Conservation (phyloP, 2,113 vertebrate genomes). For the Dasyurus viverrinus region DNA sequence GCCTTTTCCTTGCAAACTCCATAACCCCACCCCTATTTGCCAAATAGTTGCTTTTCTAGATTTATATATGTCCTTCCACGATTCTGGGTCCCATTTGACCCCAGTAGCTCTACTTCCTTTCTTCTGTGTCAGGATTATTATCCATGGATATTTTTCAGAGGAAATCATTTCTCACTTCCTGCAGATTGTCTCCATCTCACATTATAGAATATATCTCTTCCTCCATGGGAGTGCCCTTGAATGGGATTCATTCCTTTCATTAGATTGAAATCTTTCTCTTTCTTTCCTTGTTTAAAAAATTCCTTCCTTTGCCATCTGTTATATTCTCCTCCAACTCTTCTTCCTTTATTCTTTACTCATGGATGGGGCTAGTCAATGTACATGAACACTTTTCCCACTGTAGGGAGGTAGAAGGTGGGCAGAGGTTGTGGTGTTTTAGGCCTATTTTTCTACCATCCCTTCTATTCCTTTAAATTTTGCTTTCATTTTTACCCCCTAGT, state of each 20-base stretch:
- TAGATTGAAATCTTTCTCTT: neutral
- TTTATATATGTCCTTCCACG: neutral
- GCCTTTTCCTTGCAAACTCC: neutral
- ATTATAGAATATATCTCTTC: neutral
- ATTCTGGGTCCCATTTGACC: neutral
- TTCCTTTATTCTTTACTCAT: neutral
- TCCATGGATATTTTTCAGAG: neutral
- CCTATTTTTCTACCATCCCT: neutral
- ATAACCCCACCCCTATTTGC: neutral
- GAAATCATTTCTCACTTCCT: neutral
- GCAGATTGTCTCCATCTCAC: neutral
- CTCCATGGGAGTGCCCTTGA: neutral
- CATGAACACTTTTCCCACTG: neutral
- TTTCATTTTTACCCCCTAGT: neutral
- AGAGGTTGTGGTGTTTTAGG: neutral
- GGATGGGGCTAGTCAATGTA: neutral
- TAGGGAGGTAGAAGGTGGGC: neutral
- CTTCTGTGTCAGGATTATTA: neutral
- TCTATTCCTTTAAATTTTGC: neutral
- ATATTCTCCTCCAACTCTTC: neutral
- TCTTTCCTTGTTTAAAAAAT: neutral
- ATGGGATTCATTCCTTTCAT: neutral
- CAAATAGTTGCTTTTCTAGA: neutral
- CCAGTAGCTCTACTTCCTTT: neutral
- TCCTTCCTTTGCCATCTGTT: neutral